phyloP scores from a whole-genome alignment of 2,113 vertebrate species.

The Alces alces region DNA sequence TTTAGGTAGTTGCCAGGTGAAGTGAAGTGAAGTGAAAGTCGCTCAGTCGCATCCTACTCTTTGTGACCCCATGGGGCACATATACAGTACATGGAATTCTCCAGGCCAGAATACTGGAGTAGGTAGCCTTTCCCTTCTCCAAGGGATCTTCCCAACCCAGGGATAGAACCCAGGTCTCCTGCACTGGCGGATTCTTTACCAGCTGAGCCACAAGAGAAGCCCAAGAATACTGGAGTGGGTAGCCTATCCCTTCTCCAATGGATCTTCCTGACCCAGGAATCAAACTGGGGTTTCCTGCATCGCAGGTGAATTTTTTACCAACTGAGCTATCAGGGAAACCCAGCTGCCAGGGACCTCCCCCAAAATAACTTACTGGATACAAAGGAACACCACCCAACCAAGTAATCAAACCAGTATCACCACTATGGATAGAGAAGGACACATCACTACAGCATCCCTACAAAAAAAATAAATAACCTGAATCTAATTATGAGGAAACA shows the following conservation, averaged over 20 bases:
- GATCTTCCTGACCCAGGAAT: neutral
- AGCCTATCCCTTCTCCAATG: neutral
- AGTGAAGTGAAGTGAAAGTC: neutral
- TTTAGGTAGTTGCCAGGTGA: neutral
- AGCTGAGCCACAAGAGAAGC: neutral
- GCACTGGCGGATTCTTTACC: neutral
- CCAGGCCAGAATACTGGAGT: neutral
- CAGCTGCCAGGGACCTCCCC: neutral
- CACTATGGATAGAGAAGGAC: neutral
- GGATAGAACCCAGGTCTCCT: neutral
- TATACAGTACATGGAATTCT: neutral
- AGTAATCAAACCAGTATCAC: neutral
- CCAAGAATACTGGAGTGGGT: neutral
- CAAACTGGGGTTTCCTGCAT: neutral
- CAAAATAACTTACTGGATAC: neutral
- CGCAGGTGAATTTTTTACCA: neutral
- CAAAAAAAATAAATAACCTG: neutral
- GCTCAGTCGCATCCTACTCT: neutral
- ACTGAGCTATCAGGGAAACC: neutral
- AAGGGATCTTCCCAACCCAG: neutral
- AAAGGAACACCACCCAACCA: neutral
- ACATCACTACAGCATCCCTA: neutral
- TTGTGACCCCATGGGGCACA: neutral
- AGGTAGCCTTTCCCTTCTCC: neutral
- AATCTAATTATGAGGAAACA: neutral